Conservation (phyloP, 2,113 vertebrate genomes). For the Protobothrops flavoviridis region DNA sequence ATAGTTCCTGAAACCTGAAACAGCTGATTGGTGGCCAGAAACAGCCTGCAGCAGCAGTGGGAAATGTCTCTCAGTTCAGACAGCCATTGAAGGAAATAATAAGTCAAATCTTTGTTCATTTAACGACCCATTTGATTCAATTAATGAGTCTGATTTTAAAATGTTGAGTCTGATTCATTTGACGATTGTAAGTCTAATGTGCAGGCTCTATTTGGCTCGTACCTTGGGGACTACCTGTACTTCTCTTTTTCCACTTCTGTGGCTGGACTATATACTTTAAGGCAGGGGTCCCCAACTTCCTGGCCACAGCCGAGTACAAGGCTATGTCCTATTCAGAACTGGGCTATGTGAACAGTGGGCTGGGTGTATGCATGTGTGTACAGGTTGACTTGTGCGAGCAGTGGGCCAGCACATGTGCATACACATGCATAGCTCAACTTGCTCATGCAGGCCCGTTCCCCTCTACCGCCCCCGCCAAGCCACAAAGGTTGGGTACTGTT, state of each 20-base stretch:
- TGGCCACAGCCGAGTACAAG: fast-evolving
- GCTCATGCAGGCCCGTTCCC: not conserved
- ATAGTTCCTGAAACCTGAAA: too few relatives aligned
- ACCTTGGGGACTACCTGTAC: too few relatives aligned
- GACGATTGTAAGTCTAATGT: too few relatives aligned
- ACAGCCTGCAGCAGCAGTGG: too few relatives aligned
- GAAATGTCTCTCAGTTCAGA: too few relatives aligned
- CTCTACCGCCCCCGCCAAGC: not conserved
- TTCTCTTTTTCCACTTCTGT: not conserved
- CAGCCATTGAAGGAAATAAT: too few relatives aligned
- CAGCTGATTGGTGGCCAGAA: too few relatives aligned
- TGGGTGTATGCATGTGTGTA: not conserved
- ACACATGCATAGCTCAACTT: fast-evolving
- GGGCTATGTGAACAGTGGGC: fast-evolving
- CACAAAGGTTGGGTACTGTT: not conserved
- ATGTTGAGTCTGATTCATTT: too few relatives aligned
- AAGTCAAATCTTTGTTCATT: too few relatives aligned
- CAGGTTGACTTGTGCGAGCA: not conserved
- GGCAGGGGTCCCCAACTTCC: not conserved
- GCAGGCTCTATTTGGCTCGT: too few relatives aligned
- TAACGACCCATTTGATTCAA: too few relatives aligned
- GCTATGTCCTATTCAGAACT: not conserved
- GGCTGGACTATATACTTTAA: not conserved
- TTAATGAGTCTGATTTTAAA: too few relatives aligned
- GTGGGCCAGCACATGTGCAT: not conserved